Percentiles rank a stretch among this genome's conserved stretches.
Evolutionary conservation across 2,113 vertebrate species (phyloP).

Genomic region (Colius striatus): DNA sequence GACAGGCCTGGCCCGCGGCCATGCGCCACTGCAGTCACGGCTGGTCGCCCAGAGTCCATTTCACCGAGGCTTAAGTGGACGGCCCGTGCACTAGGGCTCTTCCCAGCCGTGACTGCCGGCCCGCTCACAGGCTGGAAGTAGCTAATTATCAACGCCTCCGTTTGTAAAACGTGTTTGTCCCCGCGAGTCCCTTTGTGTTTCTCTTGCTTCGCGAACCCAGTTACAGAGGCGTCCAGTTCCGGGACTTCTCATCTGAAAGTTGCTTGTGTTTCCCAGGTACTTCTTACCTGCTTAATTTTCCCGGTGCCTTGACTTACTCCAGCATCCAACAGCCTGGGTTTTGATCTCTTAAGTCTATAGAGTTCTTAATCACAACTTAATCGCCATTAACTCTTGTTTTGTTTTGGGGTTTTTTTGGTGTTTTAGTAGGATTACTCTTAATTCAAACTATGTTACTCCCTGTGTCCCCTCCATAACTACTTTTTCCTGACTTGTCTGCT

Average conservation of each 20-base stretch:
- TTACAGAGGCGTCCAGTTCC: neutral
- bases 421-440: neutral
- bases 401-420: no score
- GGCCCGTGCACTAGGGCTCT: no score
- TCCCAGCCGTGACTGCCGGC: neutral
- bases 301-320: rapidly evolving
- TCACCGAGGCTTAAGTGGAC: no score
- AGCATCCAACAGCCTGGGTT: rapidly evolving
- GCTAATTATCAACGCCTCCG: rapidly evolving
- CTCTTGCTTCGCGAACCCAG: rapidly evolving
- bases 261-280: rapidly evolving
- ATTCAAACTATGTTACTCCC: neutral
- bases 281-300: no score
- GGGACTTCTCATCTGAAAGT: no score
- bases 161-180: neutral
- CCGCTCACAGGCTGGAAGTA: rapidly evolving
- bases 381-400: rapidly evolving
- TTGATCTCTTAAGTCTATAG: rapidly evolving
- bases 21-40: rapidly evolving
- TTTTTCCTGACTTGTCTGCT: neutral
- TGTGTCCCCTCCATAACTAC: rapidly evolving
- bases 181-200: neutral
- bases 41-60: rapidly evolving
- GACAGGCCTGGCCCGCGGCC: neutral
- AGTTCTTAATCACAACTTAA: neutral